phyloP scores from a whole-genome alignment of 2,113 vertebrate species.

The Marcusenius ussheri region DNA sequence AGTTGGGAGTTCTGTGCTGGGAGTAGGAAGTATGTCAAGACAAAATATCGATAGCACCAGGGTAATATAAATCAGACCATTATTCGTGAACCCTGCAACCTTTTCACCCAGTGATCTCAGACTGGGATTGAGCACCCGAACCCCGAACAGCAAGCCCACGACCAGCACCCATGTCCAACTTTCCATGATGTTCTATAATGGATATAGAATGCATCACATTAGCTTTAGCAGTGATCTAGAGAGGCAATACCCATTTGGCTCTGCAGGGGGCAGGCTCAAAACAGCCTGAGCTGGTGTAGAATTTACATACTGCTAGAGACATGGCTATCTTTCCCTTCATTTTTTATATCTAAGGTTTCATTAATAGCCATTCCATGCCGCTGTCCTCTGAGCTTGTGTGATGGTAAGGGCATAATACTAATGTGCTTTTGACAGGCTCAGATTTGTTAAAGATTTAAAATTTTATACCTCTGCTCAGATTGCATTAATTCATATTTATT shows the following conservation, averaged over 20 bases:
- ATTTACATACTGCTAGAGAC: not conserved
- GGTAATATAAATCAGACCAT: not conserved
- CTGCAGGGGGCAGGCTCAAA: not conserved
- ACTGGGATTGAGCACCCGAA: not conserved
- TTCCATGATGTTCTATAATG: not conserved
- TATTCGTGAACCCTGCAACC: not conserved
- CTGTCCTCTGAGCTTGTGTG: not conserved
- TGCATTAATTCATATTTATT: conserved; percentile 12
- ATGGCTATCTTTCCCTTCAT: not conserved
- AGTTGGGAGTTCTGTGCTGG: not conserved
- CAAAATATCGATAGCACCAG: not conserved
- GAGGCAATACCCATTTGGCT: not conserved
- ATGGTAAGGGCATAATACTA: not conserved
- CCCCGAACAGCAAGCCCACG: not conserved
- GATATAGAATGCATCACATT: not conserved
- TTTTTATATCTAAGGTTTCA: not conserved
- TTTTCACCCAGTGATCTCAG: not conserved
- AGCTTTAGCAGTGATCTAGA: not conserved
- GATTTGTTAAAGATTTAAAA: conserved; percentile 7
- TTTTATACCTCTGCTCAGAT: not conserved
- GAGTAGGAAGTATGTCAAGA: not conserved
- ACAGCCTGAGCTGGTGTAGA: not conserved
- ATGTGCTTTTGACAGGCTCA: conserved; percentile 1
- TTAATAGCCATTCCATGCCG: not conserved
- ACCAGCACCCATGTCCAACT: not conserved